Evolutionary conservation across 2,797 vertebrate species (phyloP).

Genomic region (Melanotaenia pygmaea): DNA sequence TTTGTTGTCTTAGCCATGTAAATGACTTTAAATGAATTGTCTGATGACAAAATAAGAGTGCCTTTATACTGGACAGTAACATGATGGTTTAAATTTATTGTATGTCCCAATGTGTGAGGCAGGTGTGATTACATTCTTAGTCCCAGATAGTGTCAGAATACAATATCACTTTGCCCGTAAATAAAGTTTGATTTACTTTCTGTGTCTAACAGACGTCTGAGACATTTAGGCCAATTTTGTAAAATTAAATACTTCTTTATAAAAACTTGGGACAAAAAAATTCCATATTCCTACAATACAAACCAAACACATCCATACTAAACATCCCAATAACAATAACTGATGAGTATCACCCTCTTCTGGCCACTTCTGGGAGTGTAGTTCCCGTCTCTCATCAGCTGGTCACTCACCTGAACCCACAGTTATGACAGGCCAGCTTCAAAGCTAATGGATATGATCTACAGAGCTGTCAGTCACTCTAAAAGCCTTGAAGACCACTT

Average conservation of each 20-base stretch:
- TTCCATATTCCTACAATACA: background rate
- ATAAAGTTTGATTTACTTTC: no score
- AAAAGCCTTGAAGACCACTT: constrained; percentile 15
- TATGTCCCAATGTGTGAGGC: background rate
- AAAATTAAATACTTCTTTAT: background rate
- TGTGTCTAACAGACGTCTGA: background rate
- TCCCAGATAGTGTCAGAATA: background rate
- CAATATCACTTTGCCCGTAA: background rate
- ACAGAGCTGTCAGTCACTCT: constrained; percentile 19
- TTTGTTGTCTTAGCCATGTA: background rate
- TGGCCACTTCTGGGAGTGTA: background rate
- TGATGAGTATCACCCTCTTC: background rate
- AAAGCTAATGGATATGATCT: constrained; percentile 29
- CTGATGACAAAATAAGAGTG: background rate
- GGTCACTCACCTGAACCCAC: constrained; percentile 26
- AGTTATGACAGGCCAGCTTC: constrained; percentile 24
- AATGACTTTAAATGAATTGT: background rate
- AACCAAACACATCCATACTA: background rate
- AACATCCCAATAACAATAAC: background rate
- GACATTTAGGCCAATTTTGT: background rate
- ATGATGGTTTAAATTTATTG: background rate
- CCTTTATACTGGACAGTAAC: background rate
- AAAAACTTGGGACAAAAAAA: background rate
- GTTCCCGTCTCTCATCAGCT: constrained; percentile 26
- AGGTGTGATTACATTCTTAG: background rate